Conservation (phyloP, 2,888 invertebrate genomes). For the Agrotis segetum region DNA sequence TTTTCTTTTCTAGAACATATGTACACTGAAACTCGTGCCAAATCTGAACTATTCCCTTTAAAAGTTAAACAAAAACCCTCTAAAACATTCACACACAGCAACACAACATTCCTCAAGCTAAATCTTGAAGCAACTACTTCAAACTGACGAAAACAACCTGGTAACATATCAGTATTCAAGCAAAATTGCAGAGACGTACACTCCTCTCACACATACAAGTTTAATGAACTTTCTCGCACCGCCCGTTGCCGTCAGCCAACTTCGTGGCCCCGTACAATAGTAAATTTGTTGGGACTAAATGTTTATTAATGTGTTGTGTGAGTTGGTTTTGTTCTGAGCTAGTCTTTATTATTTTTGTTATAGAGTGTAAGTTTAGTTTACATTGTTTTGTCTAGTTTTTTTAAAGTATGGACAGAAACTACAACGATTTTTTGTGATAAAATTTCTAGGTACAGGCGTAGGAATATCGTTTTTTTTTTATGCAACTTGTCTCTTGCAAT, state of each 20-base stretch:
- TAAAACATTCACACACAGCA: neutral
- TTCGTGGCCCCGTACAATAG: slow-evolving; percentile 63
- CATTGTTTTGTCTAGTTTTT: neutral
- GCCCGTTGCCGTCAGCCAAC: slow-evolving; percentile 28
- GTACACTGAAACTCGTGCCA: neutral
- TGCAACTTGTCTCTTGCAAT: no score
- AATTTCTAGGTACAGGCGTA: neutral
- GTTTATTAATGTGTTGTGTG: slow-evolving; percentile 71
- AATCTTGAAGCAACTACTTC: slow-evolving; percentile 42
- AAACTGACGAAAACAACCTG: slow-evolving; percentile 38
- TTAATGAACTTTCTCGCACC: slow-evolving; percentile 45
- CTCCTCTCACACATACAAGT: slow-evolving; percentile 45
- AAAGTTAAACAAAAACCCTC: neutral
- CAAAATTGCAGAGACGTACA: slow-evolving; percentile 38
- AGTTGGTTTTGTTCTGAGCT: slow-evolving; percentile 46
- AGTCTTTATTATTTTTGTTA: slow-evolving; percentile 36
- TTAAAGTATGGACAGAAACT: neutral
- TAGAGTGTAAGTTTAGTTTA: neutral
- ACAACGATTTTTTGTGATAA: neutral
- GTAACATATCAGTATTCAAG: slow-evolving; percentile 40
- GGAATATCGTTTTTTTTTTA: no score
- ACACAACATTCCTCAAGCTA: slow-evolving; percentile 16
- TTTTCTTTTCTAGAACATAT: no score
- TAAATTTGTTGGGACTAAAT: slow-evolving; percentile 71
- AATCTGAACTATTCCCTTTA: neutral